Evolutionary conservation across 2,888 invertebrate species (phyloP).

Genomic region (Busseola fusca): DNA sequence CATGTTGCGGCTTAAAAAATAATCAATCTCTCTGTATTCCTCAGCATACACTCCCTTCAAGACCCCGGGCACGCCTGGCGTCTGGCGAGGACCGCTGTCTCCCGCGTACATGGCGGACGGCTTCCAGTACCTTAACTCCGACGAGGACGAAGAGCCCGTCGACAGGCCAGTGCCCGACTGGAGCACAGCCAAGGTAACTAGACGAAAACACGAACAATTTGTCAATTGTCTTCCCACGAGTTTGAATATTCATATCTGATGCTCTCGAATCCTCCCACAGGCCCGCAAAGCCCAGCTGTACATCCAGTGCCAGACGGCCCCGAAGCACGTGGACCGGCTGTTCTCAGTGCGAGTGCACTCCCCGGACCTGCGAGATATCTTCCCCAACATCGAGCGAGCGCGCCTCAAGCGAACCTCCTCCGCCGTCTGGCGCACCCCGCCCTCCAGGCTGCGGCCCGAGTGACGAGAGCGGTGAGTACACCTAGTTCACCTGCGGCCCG

Average conservation of each 20-base stretch:
- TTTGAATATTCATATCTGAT: neutral
- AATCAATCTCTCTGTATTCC: neutral
- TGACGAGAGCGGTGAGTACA: no score
- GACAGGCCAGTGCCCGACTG: conserved; percentile 70
- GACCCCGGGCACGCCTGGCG: conserved; percentile 55
- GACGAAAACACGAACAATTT: neutral
- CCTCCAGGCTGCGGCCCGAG: conserved; percentile 64
- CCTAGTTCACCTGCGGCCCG: neutral
- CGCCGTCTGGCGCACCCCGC: conserved; percentile 93
- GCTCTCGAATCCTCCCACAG: conserved; percentile 54
- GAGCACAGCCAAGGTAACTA: conserved; percentile 75
- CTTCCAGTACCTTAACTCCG: conserved; percentile 88
- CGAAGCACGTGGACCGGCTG: conserved; percentile 87
- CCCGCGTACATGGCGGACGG: conserved; percentile 87
- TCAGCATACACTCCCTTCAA: conserved; percentile 74
- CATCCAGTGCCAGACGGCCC: conserved; percentile 81
- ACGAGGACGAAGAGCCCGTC: conserved; percentile 78
- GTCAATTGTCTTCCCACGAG: neutral
- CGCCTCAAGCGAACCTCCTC: conserved; percentile 92
- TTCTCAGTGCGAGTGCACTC: conserved; percentile 90
- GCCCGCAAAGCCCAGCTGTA: conserved; percentile 81
- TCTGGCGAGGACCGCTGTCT: conserved; percentile 64
- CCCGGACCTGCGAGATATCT: conserved; percentile 91
- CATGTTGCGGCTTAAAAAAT: neutral
- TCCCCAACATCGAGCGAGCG: conserved; percentile 91